A percentile compares a stretch with the other conserved stretches of the same genome.
phyloP scores from a whole-genome alignment of 2,113 vertebrate species.

The Copsychus sechellarum region DNA sequence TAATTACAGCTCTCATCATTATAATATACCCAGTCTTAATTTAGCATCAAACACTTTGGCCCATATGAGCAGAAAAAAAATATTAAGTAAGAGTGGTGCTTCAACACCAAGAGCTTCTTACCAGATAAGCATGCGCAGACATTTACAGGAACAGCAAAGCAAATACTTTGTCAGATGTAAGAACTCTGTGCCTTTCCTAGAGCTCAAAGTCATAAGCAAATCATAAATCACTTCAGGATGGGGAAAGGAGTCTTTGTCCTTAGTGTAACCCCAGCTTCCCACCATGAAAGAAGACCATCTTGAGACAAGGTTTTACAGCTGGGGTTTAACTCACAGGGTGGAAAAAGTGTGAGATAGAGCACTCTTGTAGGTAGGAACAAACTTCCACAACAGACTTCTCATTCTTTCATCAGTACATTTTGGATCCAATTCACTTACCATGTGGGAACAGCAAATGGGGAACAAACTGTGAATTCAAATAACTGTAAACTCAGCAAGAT shows the following conservation, averaged over 20 bases:
- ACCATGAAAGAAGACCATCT: background rate
- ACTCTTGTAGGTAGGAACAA: constrained; percentile 28
- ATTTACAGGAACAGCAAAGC: background rate
- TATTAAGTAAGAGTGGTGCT: background rate
- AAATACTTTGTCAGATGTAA: background rate
- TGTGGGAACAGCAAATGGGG: constrained; percentile 64
- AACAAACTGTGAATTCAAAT: constrained; percentile 68
- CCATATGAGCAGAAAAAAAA: background rate
- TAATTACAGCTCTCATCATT: background rate
- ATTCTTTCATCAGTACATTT: constrained; percentile 52
- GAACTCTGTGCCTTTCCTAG: background rate
- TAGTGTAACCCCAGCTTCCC: background rate
- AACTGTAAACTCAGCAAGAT: constrained; percentile 65
- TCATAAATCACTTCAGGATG: background rate
- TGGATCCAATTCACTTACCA: constrained; percentile 64
- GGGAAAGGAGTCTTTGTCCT: constrained; percentile 14
- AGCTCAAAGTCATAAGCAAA: constrained; percentile 3
- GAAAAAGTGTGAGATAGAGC: constrained; percentile 2
- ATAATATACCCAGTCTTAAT: background rate
- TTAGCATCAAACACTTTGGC: background rate
- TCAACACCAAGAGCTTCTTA: background rate
- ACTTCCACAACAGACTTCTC: constrained; percentile 32
- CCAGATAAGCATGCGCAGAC: background rate
- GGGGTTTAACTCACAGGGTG: constrained; percentile 13
- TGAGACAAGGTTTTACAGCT: constrained; percentile 31